Conservation (phyloP, 2,797 vertebrate genomes). For the Cirrhinus mrigala region DNA sequence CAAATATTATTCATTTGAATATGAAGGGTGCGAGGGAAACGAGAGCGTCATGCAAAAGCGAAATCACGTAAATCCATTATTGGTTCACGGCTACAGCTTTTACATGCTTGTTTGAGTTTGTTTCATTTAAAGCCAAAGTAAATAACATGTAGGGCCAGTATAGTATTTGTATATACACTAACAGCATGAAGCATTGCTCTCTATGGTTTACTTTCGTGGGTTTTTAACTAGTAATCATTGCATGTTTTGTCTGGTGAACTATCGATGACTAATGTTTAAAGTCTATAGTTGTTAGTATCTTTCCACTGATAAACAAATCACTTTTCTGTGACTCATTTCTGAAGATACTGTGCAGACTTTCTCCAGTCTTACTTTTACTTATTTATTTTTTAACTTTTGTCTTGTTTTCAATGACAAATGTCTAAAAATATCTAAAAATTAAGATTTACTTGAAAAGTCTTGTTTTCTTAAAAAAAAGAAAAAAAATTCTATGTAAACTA, state of each 20-base stretch:
- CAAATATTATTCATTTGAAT: slow-evolving; percentile 45
- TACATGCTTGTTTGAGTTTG: background rate
- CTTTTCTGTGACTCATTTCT: background rate
- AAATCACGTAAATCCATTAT: slow-evolving; percentile 2
- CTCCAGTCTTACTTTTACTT: background rate
- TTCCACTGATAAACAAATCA: slow-evolving; percentile 1
- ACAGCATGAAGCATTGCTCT: background rate
- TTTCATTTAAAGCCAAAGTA: background rate
- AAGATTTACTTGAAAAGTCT: background rate
- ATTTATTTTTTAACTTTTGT: background rate
- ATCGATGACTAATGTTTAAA: background rate
- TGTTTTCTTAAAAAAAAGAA: background rate
- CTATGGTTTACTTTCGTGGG: background rate
- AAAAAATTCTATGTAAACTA: background rate
- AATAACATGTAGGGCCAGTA: background rate
- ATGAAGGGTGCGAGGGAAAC: slow-evolving; percentile 7
- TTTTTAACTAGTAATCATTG: background rate
- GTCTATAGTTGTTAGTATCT: background rate
- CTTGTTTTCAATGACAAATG: background rate
- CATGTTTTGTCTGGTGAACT: background rate
- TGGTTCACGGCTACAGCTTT: background rate
- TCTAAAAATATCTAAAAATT: background rate
- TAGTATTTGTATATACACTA: background rate
- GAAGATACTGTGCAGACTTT: slow-evolving; percentile 8
- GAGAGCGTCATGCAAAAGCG: slow-evolving; percentile 46